Evolutionary conservation across 37 sponge, comb jelly and placozoan genomes (phyloP).

Genomic region (Mnemiopsis leidyi): DNA sequence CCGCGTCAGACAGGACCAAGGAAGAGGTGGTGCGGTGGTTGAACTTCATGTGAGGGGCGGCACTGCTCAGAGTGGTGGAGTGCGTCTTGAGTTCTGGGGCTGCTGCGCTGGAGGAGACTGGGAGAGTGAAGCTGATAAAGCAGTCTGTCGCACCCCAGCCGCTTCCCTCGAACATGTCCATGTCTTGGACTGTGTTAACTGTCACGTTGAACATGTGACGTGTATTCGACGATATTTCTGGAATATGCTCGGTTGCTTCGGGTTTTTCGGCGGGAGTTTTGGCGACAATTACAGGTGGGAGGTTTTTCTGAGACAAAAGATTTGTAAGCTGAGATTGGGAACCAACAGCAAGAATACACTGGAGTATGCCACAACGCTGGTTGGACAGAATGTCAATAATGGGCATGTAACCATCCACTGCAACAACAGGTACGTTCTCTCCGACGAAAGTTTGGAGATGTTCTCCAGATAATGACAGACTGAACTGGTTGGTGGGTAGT

Average conservation of each 20-base stretch:
- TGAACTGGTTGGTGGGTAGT: conserved; percentile 40
- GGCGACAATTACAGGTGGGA: background rate
- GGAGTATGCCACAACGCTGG: conserved; percentile 41
- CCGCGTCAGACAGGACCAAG: conserved; percentile 11
- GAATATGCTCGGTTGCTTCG: background rate
- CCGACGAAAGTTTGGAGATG: background rate
- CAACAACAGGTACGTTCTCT: background rate
- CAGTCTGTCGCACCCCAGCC: conserved; percentile 39
- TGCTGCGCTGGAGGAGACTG: background rate
- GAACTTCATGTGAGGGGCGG: conserved; percentile 54
- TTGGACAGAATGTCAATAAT: conserved; percentile 21
- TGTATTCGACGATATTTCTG: background rate
- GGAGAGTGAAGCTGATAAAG: conserved; percentile 41
- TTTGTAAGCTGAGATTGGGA: conserved; percentile 35
- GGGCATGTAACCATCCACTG: conserved; percentile 63
- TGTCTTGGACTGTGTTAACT: background rate
- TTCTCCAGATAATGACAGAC: conserved; percentile 1
- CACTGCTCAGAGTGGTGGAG: background rate
- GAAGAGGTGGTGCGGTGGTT: conserved; percentile 10
- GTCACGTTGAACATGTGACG: conserved; percentile 46
- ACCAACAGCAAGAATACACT: conserved; percentile 48
- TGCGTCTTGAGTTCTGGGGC: conserved; percentile 26
- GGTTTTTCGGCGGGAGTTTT: conserved; percentile 2
- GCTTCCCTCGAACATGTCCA: conserved; percentile 16
- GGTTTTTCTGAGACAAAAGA: conserved; percentile 17